These are phyloP conservation scores for Nomada fucata DNA, from an alignment of 2,888 invertebrate genomes.

Conservation along the genomic window DNA sequence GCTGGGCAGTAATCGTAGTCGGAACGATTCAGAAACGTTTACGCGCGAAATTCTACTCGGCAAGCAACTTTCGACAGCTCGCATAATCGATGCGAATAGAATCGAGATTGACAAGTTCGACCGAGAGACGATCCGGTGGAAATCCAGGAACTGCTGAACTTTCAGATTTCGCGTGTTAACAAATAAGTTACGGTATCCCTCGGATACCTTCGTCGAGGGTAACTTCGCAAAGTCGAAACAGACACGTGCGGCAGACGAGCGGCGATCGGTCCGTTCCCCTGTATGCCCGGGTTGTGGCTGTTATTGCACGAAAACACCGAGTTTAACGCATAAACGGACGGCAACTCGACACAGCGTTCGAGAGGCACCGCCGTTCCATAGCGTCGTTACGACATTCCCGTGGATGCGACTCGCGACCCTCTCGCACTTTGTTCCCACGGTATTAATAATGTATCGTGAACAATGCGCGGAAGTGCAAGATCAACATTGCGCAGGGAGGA, in stretches of 20 bases:
- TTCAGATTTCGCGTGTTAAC: neutral
- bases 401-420: constrained; percentile 9
- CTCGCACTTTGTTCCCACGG: constrained; percentile 36
- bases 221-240: constrained; percentile 24
- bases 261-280: constrained; percentile 1
- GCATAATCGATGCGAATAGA: neutral
- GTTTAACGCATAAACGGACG: constrained; percentile 23
- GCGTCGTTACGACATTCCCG: neutral
- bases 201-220: neutral
- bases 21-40: constrained; percentile 4
- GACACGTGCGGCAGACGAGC: neutral
- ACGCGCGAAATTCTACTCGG: neutral
- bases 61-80: neutral
- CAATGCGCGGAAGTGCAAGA: constrained; percentile 58
- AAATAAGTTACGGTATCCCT: constrained; percentile 5
- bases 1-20: constrained; percentile 17
- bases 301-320: constrained; percentile 31
- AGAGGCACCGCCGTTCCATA: neutral
- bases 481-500: constrained; percentile 38
- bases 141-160: neutral
- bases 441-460: constrained; percentile 64
- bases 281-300: constrained; percentile 17
- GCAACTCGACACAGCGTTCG: neutral
- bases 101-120: neutral
- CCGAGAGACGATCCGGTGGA: neutral